Evolutionary conservation across 2,797 vertebrate species (phyloP).

Genomic region (Pseudochaenichthys georgianus): DNA sequence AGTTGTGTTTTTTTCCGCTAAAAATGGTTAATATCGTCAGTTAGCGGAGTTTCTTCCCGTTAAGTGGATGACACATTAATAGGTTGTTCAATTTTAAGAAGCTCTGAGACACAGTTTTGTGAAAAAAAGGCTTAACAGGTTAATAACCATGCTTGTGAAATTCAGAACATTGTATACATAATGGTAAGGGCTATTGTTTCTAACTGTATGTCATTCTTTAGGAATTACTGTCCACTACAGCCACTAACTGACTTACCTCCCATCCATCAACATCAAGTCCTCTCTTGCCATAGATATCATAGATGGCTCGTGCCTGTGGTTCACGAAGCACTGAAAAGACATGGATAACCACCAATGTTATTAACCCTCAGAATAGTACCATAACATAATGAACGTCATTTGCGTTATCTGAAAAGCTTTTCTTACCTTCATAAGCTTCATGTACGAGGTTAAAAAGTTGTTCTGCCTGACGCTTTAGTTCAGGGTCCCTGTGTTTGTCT

Average conservation of each 20-base stretch:
- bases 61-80: too few species aligned
- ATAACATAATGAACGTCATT: neutral
- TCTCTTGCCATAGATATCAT: conserved; percentile 98
- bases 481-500: conserved; percentile 97
- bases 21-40: too few species aligned
- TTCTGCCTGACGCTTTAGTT: conserved; percentile 94
- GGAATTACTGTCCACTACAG: neutral
- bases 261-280: conserved; percentile 98
- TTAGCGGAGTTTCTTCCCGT: too few species aligned
- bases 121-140: too few species aligned
- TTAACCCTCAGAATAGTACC: neutral
- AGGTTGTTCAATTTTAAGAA: too few species aligned
- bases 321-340: conserved; percentile 93
- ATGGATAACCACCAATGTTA: conserved; percentile 23
- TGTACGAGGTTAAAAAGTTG: conserved; percentile 98
- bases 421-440: conserved; percentile 97
- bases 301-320: conserved; percentile 96
- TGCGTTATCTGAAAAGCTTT: neutral
- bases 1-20: too few species aligned
- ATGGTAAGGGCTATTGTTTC: neutral
- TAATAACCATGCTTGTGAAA: too few species aligned
- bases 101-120: too few species aligned
- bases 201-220: neutral
- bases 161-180: neutral
- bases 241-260: conserved; percentile 89